Conservation (phyloP, 2,797 vertebrate genomes). For the Euphonia xanthogaster region DNA sequence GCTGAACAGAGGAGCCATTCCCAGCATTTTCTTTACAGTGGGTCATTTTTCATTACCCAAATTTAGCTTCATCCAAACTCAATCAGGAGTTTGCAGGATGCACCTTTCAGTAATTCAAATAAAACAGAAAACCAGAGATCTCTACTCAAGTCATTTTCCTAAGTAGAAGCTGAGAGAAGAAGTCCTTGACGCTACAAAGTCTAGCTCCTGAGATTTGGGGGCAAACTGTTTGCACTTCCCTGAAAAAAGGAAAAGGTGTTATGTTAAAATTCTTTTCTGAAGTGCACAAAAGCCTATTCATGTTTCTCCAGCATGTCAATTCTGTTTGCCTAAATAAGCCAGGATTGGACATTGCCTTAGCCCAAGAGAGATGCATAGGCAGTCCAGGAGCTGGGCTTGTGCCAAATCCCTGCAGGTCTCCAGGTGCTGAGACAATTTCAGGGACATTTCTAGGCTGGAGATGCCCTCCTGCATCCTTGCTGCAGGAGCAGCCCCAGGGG, state of each 20-base stretch:
- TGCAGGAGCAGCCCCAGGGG: background rate
- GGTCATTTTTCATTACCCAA: background rate
- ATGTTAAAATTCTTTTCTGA: background rate
- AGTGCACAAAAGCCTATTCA: background rate
- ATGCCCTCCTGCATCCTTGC: background rate
- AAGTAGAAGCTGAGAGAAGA: background rate
- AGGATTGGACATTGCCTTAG: background rate
- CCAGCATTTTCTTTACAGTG: background rate
- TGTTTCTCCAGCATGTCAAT: background rate
- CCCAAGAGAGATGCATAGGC: background rate
- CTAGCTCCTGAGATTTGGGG: background rate
- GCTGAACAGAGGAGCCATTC: background rate
- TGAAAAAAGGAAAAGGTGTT: background rate
- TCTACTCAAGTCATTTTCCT: background rate
- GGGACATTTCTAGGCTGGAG: background rate
- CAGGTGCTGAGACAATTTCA: background rate
- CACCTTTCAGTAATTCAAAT: background rate
- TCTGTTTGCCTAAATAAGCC: background rate
- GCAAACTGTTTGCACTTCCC: background rate
- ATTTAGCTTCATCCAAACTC: background rate
- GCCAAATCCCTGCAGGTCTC: conserved; percentile 12
- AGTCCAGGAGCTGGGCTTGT: background rate
- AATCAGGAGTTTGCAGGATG: background rate
- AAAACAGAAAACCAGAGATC: background rate
- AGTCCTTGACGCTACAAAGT: background rate